Evolutionary conservation across 2,888 invertebrate genomes (phyloP).

Genomic region (Drosophila buzzatii): DNA sequence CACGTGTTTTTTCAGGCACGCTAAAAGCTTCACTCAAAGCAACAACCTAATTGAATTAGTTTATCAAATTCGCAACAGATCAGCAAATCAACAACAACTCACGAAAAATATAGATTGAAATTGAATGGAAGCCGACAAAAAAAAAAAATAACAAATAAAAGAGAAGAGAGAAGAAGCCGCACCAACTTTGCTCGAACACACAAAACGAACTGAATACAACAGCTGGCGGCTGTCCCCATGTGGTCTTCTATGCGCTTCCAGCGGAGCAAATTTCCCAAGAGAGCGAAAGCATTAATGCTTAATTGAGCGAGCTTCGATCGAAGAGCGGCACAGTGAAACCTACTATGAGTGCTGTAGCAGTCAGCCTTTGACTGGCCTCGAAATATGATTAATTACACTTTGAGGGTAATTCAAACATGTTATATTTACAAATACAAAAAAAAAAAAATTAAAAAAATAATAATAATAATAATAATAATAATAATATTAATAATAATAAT

Average conservation of each 20-base stretch:
- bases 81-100: constrained; percentile 25
- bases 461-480: not conserved
- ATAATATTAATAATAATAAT: too few relatives aligned
- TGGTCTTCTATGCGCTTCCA: constrained; percentile 12
- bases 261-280: constrained; percentile 26
- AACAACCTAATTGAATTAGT: constrained; percentile 23
- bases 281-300: not conserved
- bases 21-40: not conserved
- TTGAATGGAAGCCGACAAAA: constrained; percentile 5
- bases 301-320: constrained; percentile 18
- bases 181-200: constrained; percentile 7
- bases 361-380: not conserved
- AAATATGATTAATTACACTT: constrained; percentile 1
- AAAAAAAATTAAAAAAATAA: not conserved
- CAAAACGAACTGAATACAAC: constrained; percentile 28
- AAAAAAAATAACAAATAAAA: not conserved
- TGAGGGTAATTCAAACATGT: too few relatives aligned
- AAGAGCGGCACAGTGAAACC: constrained; percentile 3
- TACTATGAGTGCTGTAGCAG: not conserved
- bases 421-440: not conserved
- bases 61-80: constrained; percentile 13
- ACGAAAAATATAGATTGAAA: constrained; percentile 19
- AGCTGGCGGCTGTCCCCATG: constrained; percentile 11
- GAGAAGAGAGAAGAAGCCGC: not conserved
- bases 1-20: constrained; percentile 9